Conservation (phyloP, 1,140 invertebrate species). For the Leptopilina clavipes region DNA sequence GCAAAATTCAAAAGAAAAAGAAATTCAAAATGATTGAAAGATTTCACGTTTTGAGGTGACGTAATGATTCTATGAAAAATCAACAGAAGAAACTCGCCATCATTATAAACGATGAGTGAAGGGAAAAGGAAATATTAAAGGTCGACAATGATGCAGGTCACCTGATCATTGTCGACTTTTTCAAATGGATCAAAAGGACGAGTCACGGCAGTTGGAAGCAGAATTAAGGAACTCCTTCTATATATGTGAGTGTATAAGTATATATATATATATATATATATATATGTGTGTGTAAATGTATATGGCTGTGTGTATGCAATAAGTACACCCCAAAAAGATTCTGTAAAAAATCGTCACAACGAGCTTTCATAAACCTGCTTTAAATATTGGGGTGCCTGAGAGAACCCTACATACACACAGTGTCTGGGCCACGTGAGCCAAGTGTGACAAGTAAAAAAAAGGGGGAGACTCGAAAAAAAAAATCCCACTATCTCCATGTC, state of each 20-base stretch:
- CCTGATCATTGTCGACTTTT: constrained; percentile 12
- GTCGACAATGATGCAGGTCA: constrained; percentile 5
- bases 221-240: not conserved
- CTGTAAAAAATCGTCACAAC: constrained; percentile 1
- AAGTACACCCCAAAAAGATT: not conserved
- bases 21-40: too few relatives aligned
- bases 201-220: constrained; percentile 13
- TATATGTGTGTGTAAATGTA: too few relatives aligned
- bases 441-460: constrained; percentile 12
- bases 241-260: too few relatives aligned
- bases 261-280: too few relatives aligned
- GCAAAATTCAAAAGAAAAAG: too few relatives aligned
- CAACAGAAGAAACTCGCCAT: not conserved
- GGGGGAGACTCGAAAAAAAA: not conserved
- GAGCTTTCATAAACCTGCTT: constrained; percentile 3
- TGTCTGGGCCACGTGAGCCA: constrained; percentile 14
- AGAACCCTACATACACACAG: not conserved
- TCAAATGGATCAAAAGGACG: not conserved
- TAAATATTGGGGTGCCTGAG: constrained; percentile 3
- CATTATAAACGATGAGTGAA: not conserved
- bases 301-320: not conserved
- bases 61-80: not conserved
- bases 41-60: too few relatives aligned
- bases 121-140: not conserved
- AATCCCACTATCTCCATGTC: not conserved